These are phyloP conservation scores for Cossypha heuglini DNA, from an alignment of 2,797 vertebrate genomes.

Conservation along the genomic window DNA sequence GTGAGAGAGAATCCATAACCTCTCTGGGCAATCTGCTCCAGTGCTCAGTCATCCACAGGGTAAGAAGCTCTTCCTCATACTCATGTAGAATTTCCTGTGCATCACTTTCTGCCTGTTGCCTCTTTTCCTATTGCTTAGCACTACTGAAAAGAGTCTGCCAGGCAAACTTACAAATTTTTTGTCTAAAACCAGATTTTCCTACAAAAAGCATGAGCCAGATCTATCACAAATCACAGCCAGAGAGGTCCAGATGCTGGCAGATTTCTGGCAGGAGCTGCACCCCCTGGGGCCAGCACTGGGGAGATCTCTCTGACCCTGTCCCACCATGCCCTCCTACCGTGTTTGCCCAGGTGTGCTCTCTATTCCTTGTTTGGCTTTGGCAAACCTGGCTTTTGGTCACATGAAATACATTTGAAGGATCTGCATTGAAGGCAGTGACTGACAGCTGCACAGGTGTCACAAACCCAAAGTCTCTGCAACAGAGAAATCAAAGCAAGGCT, in stretches of 20 bases:
- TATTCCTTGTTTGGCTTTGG: background rate
- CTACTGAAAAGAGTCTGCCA: background rate
- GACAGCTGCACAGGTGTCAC: background rate
- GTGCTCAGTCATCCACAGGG: fast-evolving
- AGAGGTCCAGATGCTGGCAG: background rate
- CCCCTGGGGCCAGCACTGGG: background rate
- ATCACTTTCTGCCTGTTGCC: background rate
- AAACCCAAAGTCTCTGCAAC: background rate
- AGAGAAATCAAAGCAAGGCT: background rate
- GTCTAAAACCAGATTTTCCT: background rate
- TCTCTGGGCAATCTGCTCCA: background rate
- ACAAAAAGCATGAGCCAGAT: background rate
- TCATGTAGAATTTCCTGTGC: background rate
- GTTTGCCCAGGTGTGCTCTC: constrained; percentile 55
- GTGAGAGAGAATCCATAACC: background rate
- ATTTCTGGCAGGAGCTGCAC: background rate
- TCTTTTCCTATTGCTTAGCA: background rate
- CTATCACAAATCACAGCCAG: background rate
- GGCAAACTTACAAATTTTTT: background rate
- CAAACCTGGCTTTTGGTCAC: background rate
- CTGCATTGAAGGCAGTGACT: background rate
- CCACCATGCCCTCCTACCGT: background rate
- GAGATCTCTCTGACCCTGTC: constrained; percentile 50
- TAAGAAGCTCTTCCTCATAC: background rate
- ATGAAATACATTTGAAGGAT: background rate